These are phyloP conservation scores for Linyphia triangularis DNA, from an alignment of 2,888 invertebrate species.

Conservation along the genomic window DNA sequence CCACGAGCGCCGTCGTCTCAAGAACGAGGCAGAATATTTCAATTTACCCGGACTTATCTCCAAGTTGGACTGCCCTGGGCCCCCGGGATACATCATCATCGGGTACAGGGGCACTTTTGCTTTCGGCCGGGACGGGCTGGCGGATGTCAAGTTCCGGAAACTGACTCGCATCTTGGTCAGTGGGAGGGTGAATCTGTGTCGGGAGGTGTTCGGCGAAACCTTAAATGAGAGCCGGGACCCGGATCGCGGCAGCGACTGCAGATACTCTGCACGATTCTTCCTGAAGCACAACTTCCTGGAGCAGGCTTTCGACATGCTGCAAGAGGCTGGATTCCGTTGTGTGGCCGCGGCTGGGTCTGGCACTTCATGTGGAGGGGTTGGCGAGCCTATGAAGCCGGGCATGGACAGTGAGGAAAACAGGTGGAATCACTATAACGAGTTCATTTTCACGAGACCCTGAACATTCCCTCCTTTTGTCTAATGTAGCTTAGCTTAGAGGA, in stretches of 20 bases:
- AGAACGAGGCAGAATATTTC: conserved; percentile 83
- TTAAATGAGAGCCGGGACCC: conserved; percentile 98
- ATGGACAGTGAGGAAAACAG: conserved; percentile 98
- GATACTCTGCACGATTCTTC: conserved; percentile 99
- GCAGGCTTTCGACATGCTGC: conserved; percentile 84
- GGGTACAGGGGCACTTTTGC: conserved; percentile 99
- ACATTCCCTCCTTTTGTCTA: conserved; percentile 18
- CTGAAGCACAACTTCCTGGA: conserved; percentile 98
- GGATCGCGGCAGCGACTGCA: conserved; percentile 93
- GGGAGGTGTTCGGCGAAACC: conserved; percentile 96
- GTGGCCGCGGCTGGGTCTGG: conserved; percentile 91
- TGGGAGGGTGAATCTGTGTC: conserved; percentile 94
- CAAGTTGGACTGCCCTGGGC: conserved; percentile 66
- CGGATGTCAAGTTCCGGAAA: conserved; percentile 99
- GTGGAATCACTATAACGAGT: conserved; percentile 99
- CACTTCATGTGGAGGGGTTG: conserved; percentile 86
- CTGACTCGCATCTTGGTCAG: conserved; percentile 96
- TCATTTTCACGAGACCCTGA: conserved; percentile 89
- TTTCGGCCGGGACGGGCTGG: conserved; percentile 98
- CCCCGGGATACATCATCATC: conserved; percentile 91
- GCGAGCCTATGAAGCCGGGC: conserved; percentile 93
- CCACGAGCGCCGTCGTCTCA: conserved; percentile 83
- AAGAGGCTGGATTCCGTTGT: conserved; percentile 85
- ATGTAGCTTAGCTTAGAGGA: too few relatives aligned
- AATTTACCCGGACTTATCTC: conserved; percentile 81